These are phyloP conservation scores for Nephrocerus scutellatus DNA, from an alignment of 2,888 invertebrate genomes.

Conservation along the genomic window DNA sequence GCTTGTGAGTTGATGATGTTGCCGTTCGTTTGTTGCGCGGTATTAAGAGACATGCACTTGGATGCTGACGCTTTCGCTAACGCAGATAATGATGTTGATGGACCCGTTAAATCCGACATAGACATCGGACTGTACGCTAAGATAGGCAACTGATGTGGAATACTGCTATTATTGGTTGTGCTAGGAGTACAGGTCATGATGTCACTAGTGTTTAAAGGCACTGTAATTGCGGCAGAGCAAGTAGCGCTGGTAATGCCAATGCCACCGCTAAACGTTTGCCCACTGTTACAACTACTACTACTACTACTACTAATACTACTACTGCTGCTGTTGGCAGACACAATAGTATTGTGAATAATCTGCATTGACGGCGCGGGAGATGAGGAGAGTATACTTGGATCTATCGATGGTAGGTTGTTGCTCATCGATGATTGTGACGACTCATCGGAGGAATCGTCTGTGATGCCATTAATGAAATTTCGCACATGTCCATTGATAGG, in stretches of 20 bases:
- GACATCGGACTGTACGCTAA: background rate
- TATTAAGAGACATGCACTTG: background rate
- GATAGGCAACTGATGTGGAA: background rate
- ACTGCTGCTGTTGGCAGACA: slow-evolving; percentile 13
- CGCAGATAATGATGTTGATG: too few species aligned
- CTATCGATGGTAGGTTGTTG: too few species aligned
- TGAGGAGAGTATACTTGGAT: too few species aligned
- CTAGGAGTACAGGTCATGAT: background rate
- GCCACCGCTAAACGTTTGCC: slow-evolving; percentile 6
- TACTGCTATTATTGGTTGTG: background rate
- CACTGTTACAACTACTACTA: slow-evolving; percentile 8
- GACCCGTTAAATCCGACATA: background rate
- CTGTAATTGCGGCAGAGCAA: background rate
- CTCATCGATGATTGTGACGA: too few species aligned
- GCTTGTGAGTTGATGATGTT: slow-evolving; percentile 8
- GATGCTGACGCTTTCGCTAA: background rate
- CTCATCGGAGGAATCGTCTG: too few species aligned
- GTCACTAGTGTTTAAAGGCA: background rate
- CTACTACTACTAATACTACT: slow-evolving; percentile 16
- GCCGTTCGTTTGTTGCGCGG: background rate
- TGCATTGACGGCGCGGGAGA: slow-evolving; percentile 10
- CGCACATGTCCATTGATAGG: slow-evolving; percentile 44
- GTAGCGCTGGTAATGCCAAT: slow-evolving; percentile 14
- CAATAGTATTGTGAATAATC: slow-evolving; percentile 13
- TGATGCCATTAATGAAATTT: slow-evolving; percentile 45